Evolutionary conservation across 2,113 vertebrate genomes (phyloP), one percentile per base, ranked within the genome.

Genomic region (Vombatus ursinus): DNA sequence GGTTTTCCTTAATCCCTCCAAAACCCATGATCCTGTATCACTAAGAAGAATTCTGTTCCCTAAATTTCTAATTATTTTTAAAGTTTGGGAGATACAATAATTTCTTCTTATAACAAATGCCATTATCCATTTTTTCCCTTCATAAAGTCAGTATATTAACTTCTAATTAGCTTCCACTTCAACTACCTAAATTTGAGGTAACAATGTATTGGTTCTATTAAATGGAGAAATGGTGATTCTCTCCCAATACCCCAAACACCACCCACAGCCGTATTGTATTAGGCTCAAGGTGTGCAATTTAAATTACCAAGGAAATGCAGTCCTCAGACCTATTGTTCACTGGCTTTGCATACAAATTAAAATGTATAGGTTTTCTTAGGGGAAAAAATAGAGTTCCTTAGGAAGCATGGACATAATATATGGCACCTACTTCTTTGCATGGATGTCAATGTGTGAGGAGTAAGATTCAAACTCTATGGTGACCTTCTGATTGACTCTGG

Each of bases 361-460:
- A 97, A 93, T 52, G 49, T 6, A 94, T 54, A 14, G 37, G 90
- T 93, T 93, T 95, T 49, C 94, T 98, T 92, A 98, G 51, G 84
- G 97, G 96, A 96, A 96, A 97, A 99, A 99, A 98, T 99, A 99
- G 44, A 99, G 97, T 8, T 99, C 99, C 99, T 99, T 99, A 97
- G 99, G 99, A 90, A 99, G 98, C 99, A 99, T 99, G 0, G 99
- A 99, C 93, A 99, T 98, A 90, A 99, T 99, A 92, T 99, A 99
- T 0, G 99, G 99, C 93, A 99, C 99, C 98, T 99, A 99, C 95
- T 99, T 99, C 98, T 99, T 99, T 53, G 97, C 98, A 94, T 98
- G 98, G 37, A 98, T 99, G 24, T 98, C 98, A 11, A 97, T 92
- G 0, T 95, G 50, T 16, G n/a, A 97, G 22, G 98, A 98, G 92